Conservation (phyloP, 2,113 vertebrate genomes). For the Salvelinus sp. region DNA sequence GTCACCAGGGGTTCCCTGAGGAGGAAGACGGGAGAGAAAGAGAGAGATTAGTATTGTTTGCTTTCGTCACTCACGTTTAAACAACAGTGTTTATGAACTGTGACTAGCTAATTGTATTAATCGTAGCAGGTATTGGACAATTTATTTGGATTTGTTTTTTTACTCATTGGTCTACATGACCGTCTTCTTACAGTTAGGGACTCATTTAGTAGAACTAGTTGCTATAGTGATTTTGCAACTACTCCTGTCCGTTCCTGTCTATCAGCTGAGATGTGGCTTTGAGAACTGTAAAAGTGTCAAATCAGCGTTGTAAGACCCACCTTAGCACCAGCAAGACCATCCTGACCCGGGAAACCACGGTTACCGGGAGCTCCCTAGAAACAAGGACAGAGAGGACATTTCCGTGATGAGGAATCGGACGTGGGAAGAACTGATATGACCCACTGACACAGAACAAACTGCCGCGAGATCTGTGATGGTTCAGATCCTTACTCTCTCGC, state of each 20-base stretch:
- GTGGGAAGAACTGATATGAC: background rate
- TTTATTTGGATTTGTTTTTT: no score
- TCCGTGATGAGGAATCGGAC: background rate
- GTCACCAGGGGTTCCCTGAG: conserved; percentile 90
- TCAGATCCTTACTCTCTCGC: conserved; percentile 85
- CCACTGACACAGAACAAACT: background rate
- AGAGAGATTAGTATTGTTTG: background rate
- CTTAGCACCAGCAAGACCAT: conserved; percentile 94
- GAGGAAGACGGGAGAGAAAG: conserved; percentile 8
- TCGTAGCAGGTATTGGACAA: background rate
- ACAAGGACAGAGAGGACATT: conserved; percentile 22
- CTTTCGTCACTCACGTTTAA: background rate
- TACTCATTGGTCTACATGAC: no score
- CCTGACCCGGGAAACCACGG: conserved; percentile 96
- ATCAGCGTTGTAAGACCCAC: conserved; percentile 61
- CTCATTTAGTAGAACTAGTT: no score
- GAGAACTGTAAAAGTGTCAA: background rate
- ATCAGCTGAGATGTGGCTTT: background rate
- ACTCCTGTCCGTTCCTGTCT: background rate
- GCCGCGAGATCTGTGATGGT: background rate
- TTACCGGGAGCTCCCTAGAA: conserved; percentile 92
- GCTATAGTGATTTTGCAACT: no score
- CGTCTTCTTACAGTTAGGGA: no score
- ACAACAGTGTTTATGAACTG: background rate
- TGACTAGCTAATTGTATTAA: background rate